These are phyloP conservation scores for Tinamus guttatus DNA, from an alignment of 2,113 vertebrate species.

Conservation along the genomic window DNA sequence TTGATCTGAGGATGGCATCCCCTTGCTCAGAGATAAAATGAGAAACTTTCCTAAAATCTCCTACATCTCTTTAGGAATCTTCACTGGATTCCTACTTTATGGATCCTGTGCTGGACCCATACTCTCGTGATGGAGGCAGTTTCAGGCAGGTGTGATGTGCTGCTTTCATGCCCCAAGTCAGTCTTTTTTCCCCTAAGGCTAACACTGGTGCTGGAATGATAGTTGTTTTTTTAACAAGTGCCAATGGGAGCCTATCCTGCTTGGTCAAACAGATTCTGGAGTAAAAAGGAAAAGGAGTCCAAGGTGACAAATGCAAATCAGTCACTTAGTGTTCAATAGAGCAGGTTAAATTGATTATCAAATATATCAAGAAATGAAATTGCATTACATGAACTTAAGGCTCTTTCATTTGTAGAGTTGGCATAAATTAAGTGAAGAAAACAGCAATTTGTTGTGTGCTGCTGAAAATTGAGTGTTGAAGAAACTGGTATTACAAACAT, in stretches of 20 bases:
- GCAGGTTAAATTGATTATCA: neutral
- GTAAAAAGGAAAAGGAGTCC: neutral
- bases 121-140: neutral
- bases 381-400: neutral
- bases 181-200: neutral
- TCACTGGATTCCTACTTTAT: too few relatives aligned
- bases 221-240: neutral
- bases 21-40: neutral
- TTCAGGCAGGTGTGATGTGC: neutral
- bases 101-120: neutral
- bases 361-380: neutral
- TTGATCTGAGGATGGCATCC: neutral
- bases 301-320: neutral
- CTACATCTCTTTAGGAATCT: neutral
- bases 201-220: neutral
- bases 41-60: neutral
- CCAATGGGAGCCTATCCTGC: neutral
- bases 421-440: neutral
- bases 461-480: neutral
- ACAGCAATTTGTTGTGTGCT: too few relatives aligned
- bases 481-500: neutral
- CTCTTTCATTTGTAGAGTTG: neutral
- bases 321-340: neutral
- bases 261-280: neutral
- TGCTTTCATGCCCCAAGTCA: rapidly evolving